Conservation (phyloP, 1,140 invertebrate species). For the Penaeus vannamei region DNA sequence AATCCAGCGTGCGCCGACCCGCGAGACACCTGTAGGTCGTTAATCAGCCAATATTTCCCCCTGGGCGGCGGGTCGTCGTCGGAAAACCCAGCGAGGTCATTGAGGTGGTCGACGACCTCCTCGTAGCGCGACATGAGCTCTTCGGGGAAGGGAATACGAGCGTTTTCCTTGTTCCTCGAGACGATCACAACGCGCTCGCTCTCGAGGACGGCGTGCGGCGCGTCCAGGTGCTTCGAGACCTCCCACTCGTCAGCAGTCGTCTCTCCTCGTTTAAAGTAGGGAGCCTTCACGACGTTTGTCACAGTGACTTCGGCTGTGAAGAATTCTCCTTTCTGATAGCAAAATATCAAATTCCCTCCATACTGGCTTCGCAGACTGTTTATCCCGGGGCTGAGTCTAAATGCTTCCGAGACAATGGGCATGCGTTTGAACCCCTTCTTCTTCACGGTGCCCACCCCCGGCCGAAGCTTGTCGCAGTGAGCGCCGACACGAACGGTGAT, state of each 20-base stretch:
- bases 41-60: slow-evolving; percentile 47
- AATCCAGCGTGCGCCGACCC: slow-evolving; percentile 30
- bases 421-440: slow-evolving; percentile 17
- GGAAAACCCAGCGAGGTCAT: slow-evolving; percentile 31
- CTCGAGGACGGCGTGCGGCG: slow-evolving; percentile 37
- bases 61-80: slow-evolving; percentile 26
- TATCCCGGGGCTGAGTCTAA: slow-evolving; percentile 23
- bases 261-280: slow-evolving; percentile 25
- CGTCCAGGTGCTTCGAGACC: neutral
- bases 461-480: slow-evolving; percentile 28
- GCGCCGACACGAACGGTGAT: slow-evolving; percentile 45
- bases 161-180: neutral
- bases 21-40: slow-evolving; percentile 37
- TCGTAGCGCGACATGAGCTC: slow-evolving; percentile 34
- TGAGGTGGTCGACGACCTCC: slow-evolving; percentile 8
- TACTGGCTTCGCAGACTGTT: slow-evolving; percentile 42
- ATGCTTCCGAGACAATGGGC: slow-evolving; percentile 40
- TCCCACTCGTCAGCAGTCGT: slow-evolving; percentile 3
- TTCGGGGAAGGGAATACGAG: neutral
- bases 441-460: slow-evolving; percentile 3
- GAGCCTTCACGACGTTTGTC: slow-evolving; percentile 31
- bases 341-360: slow-evolving; percentile 47
- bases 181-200: slow-evolving; percentile 20
- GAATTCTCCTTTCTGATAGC: neutral
- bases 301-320: slow-evolving; percentile 20